Percentiles rank a stretch among this genome's conserved stretches.
Conservation (phyloP, 2,797 vertebrate genomes). For the Notoglanidium macrostoma region DNA sequence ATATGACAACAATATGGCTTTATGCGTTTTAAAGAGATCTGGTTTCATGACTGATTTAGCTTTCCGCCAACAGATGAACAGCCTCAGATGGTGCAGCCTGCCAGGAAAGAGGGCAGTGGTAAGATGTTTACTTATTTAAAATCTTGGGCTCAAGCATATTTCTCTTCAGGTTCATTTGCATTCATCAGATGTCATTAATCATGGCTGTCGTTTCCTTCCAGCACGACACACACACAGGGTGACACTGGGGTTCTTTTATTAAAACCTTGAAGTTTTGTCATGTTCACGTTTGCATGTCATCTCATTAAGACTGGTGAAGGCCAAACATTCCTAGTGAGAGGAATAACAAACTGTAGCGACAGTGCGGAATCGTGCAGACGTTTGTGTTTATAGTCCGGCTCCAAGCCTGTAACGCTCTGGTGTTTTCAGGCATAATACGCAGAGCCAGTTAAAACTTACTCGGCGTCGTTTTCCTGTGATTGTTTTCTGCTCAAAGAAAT, state of each 20-base stretch:
- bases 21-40: neutral
- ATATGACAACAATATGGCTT: neutral
- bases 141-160: neutral
- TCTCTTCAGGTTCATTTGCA: neutral
- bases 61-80: constrained; percentile 7
- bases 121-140: constrained; percentile 9
- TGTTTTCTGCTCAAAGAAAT: neutral
- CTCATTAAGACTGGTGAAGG: constrained; percentile 30
- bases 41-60: neutral
- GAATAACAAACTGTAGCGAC: constrained; percentile 36
- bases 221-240: neutral
- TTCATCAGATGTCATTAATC: neutral
- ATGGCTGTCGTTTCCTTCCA: neutral
- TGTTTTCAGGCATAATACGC: neutral
- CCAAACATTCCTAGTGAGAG: constrained; percentile 24
- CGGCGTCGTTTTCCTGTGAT: neutral
- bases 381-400: constrained; percentile 30
- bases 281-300: constrained; percentile 1
- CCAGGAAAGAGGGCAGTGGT: neutral
- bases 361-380: neutral
- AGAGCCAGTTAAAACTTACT: neutral
- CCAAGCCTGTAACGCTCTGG: neutral
- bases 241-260: neutral
- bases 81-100: constrained; percentile 4
- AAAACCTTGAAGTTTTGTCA: neutral